Percentiles rank a stretch among this genome's conserved stretches.
Evolutionary conservation across 2,113 vertebrate genomes (phyloP).

Genomic region (Dryoscopus gambensis): DNA sequence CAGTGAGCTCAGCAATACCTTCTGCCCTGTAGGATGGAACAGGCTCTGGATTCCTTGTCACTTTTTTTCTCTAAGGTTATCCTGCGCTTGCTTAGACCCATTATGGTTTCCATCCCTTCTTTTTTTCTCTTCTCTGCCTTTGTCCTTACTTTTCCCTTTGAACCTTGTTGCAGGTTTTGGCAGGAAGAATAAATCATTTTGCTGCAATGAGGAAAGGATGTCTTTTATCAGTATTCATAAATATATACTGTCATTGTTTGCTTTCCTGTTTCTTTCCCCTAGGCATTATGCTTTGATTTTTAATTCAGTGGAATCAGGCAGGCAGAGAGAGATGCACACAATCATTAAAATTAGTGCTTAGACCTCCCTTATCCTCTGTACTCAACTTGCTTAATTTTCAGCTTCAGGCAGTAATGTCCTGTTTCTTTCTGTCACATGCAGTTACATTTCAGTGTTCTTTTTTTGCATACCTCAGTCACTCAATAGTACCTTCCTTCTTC

Average conservation of each 20-base stretch:
- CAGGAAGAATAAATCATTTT: not conserved
- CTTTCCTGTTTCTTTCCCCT: not conserved
- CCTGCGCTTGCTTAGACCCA: not conserved
- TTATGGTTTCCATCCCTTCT: not conserved
- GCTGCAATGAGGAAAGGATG: not conserved
- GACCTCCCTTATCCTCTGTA: not conserved
- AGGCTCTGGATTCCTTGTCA: not conserved
- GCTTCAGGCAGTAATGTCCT: not conserved
- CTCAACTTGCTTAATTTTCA: not conserved
- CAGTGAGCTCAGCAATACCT: not conserved
- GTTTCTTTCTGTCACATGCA: not conserved
- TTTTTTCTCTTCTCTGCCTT: not conserved
- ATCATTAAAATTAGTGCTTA: not conserved
- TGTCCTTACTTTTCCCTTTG: not conserved
- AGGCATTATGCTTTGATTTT: not conserved
- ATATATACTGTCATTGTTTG: not conserved
- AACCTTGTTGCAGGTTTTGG: not conserved
- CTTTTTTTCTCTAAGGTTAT: not conserved
- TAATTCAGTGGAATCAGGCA: not conserved
- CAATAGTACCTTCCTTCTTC: not conserved
- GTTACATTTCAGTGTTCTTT: not conserved
- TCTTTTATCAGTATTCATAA: not conserved
- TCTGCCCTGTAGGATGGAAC: not conserved
- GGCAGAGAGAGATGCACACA: not conserved
- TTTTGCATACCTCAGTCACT: not conserved